Evolutionary conservation across 23 tunicate species (phyloP).

Genomic region (Corella eumyota): DNA sequence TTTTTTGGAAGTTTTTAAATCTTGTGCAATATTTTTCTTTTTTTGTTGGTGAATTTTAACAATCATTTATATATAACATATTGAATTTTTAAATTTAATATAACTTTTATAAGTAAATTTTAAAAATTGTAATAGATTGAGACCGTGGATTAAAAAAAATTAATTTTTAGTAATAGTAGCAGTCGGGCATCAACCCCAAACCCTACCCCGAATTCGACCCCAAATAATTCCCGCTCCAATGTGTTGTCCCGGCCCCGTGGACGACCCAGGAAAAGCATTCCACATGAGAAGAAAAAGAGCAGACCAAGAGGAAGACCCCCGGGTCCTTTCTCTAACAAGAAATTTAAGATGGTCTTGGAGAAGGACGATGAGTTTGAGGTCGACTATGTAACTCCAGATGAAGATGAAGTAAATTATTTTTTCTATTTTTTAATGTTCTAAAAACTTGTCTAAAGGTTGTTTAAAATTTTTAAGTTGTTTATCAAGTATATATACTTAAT

Average conservation of each 20-base stretch:
- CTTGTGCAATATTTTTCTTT: no score
- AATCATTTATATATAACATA: no score
- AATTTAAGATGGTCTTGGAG: conserved; percentile 89
- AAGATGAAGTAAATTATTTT: conserved; percentile 22
- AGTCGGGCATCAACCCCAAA: conserved; percentile 83
- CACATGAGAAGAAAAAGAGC: conserved; percentile 7
- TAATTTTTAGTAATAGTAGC: no score
- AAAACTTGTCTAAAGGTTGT: no score
- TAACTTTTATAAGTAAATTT: no score
- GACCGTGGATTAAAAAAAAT: no score
- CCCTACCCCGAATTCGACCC: conserved; percentile 6
- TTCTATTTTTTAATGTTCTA: not conserved
- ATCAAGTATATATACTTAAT: no score
- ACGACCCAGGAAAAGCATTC: not conserved
- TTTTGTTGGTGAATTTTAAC: no score
- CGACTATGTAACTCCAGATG: conserved; percentile 81
- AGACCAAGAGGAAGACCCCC: conserved; percentile 3
- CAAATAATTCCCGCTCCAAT: not conserved
- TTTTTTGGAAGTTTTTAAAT: no score
- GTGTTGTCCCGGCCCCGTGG: conserved; percentile 3
- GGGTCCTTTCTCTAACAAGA: conserved; percentile 16
- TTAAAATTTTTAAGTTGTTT: no score
- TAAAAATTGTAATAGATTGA: no score
- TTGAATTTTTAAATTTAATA: no score
- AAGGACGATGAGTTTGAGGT: conserved; percentile 89